These are phyloP conservation scores for Uropsilus gracilis DNA, from an alignment of 2,113 vertebrate species.

Conservation along the genomic window DNA sequence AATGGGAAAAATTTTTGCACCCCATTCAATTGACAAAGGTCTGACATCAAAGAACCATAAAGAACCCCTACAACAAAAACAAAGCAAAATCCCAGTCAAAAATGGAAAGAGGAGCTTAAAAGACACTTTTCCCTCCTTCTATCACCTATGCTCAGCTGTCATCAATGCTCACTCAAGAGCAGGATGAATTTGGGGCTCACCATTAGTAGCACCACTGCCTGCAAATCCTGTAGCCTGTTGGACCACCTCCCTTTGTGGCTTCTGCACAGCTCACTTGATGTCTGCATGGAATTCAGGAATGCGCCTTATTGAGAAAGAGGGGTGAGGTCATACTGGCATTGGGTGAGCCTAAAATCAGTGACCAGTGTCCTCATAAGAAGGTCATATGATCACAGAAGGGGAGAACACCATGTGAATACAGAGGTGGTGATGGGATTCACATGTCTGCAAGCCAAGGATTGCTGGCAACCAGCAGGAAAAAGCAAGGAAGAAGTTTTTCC, in stretches of 20 bases:
- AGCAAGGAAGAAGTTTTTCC: not conserved
- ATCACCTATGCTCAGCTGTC: not conserved
- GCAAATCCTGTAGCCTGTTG: not conserved
- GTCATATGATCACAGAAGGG: not conserved
- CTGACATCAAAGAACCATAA: no score
- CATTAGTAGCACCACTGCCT: not conserved
- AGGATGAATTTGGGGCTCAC: accelerated
- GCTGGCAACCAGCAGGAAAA: not conserved
- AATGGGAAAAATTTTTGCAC: no score
- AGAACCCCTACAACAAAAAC: no score
- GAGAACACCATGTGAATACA: not conserved
- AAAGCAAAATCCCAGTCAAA: no score
- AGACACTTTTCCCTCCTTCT: no score
- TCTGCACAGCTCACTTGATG: not conserved
- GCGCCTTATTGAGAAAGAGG: not conserved
- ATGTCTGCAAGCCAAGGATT: accelerated
- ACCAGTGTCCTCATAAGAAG: not conserved
- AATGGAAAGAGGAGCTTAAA: no score
- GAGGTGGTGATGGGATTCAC: not conserved
- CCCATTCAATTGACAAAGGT: no score
- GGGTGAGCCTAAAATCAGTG: not conserved
- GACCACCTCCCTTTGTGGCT: not conserved
- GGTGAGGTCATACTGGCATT: not conserved
- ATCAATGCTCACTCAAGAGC: accelerated
- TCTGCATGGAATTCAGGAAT: not conserved